Percentiles rank a stretch among this genome's conserved stretches.
These are phyloP conservation scores for Endomychus coccineus DNA, from an alignment of 2,888 invertebrate genomes.

Conservation along the genomic window DNA sequence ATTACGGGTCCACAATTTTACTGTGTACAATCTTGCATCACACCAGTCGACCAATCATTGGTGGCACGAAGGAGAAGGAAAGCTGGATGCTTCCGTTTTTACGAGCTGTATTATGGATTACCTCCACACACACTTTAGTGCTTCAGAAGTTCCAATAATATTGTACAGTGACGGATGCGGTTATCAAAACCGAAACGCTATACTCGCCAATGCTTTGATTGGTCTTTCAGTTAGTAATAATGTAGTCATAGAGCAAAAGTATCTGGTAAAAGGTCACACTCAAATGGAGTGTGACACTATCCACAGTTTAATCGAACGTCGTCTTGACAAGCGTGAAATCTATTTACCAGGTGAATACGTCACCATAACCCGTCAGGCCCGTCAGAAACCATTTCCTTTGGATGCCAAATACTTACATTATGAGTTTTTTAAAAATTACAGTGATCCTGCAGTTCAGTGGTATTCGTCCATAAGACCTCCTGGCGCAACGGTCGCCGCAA, in stretches of 20 bases:
- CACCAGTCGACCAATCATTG: slow-evolving; percentile 16
- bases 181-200: slow-evolving; percentile 12
- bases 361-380: slow-evolving; percentile 16
- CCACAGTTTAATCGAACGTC: slow-evolving; percentile 25
- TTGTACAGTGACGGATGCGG: slow-evolving; percentile 5
- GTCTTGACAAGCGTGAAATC: slow-evolving; percentile 16
- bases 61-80: slow-evolving; percentile 13
- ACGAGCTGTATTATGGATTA: slow-evolving; percentile 14
- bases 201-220: slow-evolving; percentile 27
- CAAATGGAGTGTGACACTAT: slow-evolving; percentile 29
- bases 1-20: slow-evolving; percentile 20
- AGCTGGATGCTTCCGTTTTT: slow-evolving; percentile 15
- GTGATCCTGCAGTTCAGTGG: no score
- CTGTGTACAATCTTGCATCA: slow-evolving; percentile 17
- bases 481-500: no score
- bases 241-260: slow-evolving; percentile 28
- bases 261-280: slow-evolving; percentile 16
- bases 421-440: no score
- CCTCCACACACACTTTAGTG: slow-evolving; percentile 12
- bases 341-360: slow-evolving; percentile 22
- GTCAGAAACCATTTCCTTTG: slow-evolving; percentile 21
- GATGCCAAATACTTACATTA: no score
- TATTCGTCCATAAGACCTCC: no score
- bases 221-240: slow-evolving; percentile 18
- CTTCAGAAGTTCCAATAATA: slow-evolving; percentile 1